Base-by-base conservation (phyloP, 2,888 invertebrate genomes). In the Limulus polyphemus region DNA sequence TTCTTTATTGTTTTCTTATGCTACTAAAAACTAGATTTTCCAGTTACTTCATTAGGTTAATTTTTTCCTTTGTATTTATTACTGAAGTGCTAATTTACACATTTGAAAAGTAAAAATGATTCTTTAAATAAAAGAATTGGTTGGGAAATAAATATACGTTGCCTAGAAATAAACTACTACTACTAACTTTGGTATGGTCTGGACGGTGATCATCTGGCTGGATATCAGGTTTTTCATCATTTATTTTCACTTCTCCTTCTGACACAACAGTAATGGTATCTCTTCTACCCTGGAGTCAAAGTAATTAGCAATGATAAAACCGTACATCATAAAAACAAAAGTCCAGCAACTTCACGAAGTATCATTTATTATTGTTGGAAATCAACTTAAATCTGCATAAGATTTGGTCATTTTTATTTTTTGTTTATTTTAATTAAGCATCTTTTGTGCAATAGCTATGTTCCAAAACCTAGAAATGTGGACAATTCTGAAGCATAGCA, bases 231-330 rank as follows among this genome's bases (percentile, higher is more conserved):
- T 59, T 56, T 32, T 59, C 57, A 46, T 60, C 59, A 46, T 63
- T 57, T 17, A 63, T 61, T 11, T 17, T 46, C 13, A 63, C 60
- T 62, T 63, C 56, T 5, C 63, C 65, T 54, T 54, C 54, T 16
- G 54, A 17, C 11, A 54, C 14, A 14, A 17, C 16, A 11, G 54
- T 54, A 11, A 32, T 1, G n/a, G 16, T 54, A 17, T 32, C 54
- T 13, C 17, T 54, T 11, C n/a, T 32, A 1, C 54, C 54, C 54
- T 54, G 11, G 10, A 17, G 14, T 11, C 16, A 54, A 54, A 54
- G 12, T 13, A 54, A 54, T 17, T 14, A 13, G 7, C 14, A 14
- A 51, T 13, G n/a, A 51, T 51, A 51, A 54, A 16, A n/a, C 11
- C 4, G 14, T 14, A 17, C 14, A 54, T 54, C 32, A 54, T 4